phyloP scores from a whole-genome alignment of 2,797 vertebrate species.

The Vespertilio murinus region DNA sequence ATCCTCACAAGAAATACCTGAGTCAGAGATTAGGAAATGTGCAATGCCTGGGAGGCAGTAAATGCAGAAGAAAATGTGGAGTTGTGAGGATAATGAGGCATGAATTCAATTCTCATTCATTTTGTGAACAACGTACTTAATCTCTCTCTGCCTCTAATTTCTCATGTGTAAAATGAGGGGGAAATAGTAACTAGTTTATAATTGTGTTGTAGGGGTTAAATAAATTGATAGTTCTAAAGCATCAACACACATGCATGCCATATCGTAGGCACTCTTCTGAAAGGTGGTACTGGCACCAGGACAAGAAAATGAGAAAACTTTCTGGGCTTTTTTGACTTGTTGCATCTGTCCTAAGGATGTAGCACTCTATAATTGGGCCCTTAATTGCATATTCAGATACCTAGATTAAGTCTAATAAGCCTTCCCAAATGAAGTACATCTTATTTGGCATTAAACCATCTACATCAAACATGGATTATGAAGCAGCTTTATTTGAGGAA shows the following conservation, averaged over 20 bases:
- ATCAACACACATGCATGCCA: not conserved
- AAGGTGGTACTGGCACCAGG: not conserved
- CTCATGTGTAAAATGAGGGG: constrained; percentile 55
- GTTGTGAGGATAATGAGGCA: not conserved
- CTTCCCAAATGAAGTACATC: not conserved
- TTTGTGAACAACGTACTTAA: constrained; percentile 25
- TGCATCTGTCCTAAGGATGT: not conserved
- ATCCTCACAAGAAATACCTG: not conserved
- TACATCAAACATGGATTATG: not conserved
- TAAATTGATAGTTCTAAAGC: not conserved
- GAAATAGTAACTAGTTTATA: not conserved
- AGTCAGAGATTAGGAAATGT: not conserved
- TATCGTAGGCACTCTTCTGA: not conserved
- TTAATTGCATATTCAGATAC: not conserved
- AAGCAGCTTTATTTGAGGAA: not conserved
- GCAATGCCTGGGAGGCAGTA: not conserved
- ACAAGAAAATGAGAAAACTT: not conserved
- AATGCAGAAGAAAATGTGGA: too few relatives aligned
- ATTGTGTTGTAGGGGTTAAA: not conserved
- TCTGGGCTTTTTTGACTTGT: not conserved
- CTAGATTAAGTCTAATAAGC: not conserved
- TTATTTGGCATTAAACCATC: not conserved
- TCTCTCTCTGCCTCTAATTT: constrained; percentile 62
- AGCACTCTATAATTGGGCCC: not conserved
- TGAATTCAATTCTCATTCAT: not conserved